These are phyloP conservation scores for Slavum lentiscoides DNA, from an alignment of 2,888 invertebrate species.

Conservation along the genomic window DNA sequence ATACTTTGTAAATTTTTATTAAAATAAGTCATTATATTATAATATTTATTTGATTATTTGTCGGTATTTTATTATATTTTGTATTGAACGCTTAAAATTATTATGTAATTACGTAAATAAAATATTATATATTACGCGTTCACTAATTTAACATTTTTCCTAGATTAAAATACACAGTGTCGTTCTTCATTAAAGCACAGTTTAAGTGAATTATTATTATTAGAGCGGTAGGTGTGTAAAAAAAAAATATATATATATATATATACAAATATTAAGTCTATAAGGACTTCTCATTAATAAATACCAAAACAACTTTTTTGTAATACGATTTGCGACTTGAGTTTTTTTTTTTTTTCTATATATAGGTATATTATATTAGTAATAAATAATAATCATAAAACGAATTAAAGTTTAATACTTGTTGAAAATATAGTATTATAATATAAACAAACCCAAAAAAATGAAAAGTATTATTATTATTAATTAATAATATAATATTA, in stretches of 20 bases:
- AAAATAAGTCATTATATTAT: slow-evolving; percentile 5
- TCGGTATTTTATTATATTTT: slow-evolving; percentile 30
- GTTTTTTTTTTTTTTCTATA: too few species aligned
- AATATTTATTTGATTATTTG: slow-evolving; percentile 15
- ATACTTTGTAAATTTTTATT: slow-evolving; percentile 34
- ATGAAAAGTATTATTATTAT: too few species aligned
- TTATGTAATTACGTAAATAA: slow-evolving; percentile 22
- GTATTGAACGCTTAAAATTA: slow-evolving; percentile 25
- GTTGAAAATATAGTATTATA: too few species aligned
- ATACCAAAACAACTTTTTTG: too few species aligned
- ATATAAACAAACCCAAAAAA: too few species aligned
- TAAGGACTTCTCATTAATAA: too few species aligned
- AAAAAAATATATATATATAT: neutral
- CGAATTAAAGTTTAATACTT: too few species aligned
- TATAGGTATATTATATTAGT: too few species aligned
- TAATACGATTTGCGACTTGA: too few species aligned
- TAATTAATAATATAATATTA: too few species aligned
- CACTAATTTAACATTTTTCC: neutral
- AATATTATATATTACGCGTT: neutral
- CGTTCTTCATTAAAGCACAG: neutral
- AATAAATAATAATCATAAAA: too few species aligned
- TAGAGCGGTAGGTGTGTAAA: neutral
- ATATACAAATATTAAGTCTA: neutral
- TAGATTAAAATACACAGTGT: neutral
- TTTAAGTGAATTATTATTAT: neutral